Evolutionary conservation across 2,797 vertebrate species (phyloP), one percentile per base, ranked within the genome.

Genomic region (Acanthurus tractus): DNA sequence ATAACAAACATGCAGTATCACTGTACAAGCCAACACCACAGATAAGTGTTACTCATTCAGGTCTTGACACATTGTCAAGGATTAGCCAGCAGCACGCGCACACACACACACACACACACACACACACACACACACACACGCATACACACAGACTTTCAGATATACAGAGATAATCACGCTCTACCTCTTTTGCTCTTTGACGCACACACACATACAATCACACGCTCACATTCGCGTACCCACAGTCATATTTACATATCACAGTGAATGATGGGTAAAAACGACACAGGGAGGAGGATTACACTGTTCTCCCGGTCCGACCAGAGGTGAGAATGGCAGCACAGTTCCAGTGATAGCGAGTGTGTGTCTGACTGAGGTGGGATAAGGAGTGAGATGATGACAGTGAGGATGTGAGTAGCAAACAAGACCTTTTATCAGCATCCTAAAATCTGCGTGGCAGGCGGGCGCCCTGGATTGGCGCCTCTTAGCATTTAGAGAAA

Each of bases 1-100:
- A 97, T 95, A 96, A 95, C 94, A 97, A 96, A 97, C 97, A 98
- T 99, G 97, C 97, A 97, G 94, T 94, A 96, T 96, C 96, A 97
- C 96, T 96, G 95, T 97, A 98, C 97, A 97, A 96, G 91, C 95
- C 96, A 96, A 96, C 96, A 96, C 96, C 96, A 97, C 97, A 95
- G 94, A 94, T 95, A 96, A 94, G 74, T 93, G 96, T 95, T 95
- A 96, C 94, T 96, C 96, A 96, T 96, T 95, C 94, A 95, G 93
- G 93, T 94, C 96, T 93, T 90, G 94, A 96, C 96, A 96, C 95
- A 94, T 54, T 94, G 96, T 92, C 92, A 91, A 96, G 94, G 93
- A 94, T 94, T 94, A 93, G 94, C 95, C 92, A 95, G 94, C 95
- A 94, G 87, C 92, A 76, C 88, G 63, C 79, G 34, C 77, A 57